These are phyloP conservation scores for Natrix natrix DNA, from an alignment of 2,797 vertebrate species.

Conservation along the genomic window DNA sequence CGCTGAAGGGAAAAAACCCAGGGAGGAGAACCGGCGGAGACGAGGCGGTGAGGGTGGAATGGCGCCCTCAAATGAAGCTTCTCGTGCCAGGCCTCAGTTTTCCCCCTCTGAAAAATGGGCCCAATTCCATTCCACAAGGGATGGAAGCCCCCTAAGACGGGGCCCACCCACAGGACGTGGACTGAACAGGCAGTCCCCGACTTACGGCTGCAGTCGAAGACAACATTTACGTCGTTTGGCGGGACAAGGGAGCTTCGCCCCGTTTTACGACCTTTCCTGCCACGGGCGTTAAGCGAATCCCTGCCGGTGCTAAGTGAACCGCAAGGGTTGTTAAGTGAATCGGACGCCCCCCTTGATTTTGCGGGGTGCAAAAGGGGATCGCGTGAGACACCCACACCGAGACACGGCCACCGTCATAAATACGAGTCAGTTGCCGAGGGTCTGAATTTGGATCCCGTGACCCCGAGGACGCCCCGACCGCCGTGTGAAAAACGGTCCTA, in stretches of 20 bases:
- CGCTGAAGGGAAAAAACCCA: neutral
- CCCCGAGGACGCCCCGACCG: accelerated
- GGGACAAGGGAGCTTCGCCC: neutral
- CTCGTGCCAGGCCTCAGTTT: neutral
- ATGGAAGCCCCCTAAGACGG: neutral
- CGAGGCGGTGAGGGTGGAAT: neutral
- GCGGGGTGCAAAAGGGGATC: neutral
- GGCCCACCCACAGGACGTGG: neutral
- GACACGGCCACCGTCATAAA: neutral
- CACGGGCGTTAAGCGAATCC: neutral
- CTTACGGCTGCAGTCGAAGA: too few relatives aligned
- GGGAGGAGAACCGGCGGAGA: neutral
- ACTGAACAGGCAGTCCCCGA: too few relatives aligned
- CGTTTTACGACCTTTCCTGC: neutral
- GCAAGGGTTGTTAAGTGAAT: neutral
- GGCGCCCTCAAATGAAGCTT: neutral
- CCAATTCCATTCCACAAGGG: neutral
- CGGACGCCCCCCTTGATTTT: too few relatives aligned
- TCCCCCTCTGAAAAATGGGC: neutral
- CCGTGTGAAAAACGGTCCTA: neutral
- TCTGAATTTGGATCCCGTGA: neutral
- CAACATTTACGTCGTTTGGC: too few relatives aligned
- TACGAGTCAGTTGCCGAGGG: neutral
- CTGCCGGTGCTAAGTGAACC: too few relatives aligned
- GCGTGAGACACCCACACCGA: too few relatives aligned